Base-by-base conservation (phyloP, 2,888 invertebrate genomes). In the Synergus umbraculus region DNA sequence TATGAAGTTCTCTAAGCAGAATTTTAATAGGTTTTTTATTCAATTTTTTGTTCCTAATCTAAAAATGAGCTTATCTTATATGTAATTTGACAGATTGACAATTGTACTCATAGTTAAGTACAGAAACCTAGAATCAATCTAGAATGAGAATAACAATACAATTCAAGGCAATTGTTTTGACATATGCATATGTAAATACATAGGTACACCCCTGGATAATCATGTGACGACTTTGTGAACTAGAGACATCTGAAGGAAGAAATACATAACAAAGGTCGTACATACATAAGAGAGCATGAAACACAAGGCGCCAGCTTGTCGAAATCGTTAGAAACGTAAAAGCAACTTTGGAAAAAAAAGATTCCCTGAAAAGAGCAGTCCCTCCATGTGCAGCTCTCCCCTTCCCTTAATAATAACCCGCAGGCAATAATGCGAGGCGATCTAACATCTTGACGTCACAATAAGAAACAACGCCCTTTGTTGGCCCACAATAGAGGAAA, bases 391-490 rank as follows among this genome's bases (percentile, higher is more conserved):
- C 60, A 60, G 0, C 18, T 76, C 77, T 60, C 76, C 69, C 77
- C 76, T 64, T 77, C 9, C 63, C 81, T 80, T 65, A 2, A 67
- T 1, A 77, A 79, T 76, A 81, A 44, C 49, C 76, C 58, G 76
- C 76, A 83, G 82, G 82, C 76, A 58, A 78, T 64, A 69, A 73
- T 22, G 54, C 49, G 15, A 73, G 15, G 15, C n/a, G 73, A 54
- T n/a, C 22, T 49, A 49, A 77, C 77, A 80, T 82, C 78, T 81
- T 84, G 85, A 88, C 87, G 86, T 88, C 84, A 85, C 85, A 81
- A 76, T 73, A 76, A 79, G 80, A 85, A 88, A 86, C 85, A 87
- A 89, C 88, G 87, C 89, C 88, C 82, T 79, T 73, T 81, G 80
- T 82, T 60, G 63, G 58, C 44, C 43, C 37, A 37, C 54, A 54